Base-by-base conservation (phyloP, 2,797 vertebrate species). In the Brachyalestes nurse region DNA sequence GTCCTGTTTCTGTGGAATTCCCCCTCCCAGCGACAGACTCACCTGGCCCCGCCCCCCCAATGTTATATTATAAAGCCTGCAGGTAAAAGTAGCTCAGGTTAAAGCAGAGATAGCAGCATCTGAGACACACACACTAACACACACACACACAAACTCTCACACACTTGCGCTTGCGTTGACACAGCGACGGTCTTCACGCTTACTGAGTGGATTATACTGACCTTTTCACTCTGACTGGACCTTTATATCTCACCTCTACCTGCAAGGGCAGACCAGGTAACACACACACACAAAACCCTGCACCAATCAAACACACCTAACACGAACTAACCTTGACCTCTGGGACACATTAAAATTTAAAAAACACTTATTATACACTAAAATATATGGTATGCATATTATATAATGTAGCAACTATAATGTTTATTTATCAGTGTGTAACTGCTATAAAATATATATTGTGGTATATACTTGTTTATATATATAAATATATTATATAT, bases 1-100 rank as follows among this genome's bases (percentile, higher is more conserved):
- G 51, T 40, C 65, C 57, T n/a, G 5, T 40, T 83, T 84, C 82
- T 55, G 79, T 93, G 94, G 93, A 95, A 95, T 92, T 94, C 89
- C 93, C 94, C 94, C 83, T 86, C 82, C 42, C 70, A 57, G 61
- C 47, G 51, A 42, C 89, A 84, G 62, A 61, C 87, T 0, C 62
- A 82, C 82, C 80, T 85, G 75, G 34, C 58, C 66, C 61, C n/a
- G 3, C 64, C 61, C 70, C 40, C 9, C 65, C 62, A 28, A 28
- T 28, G 28, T 28, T 28, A 28, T 28, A 28, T 28, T 28, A 28
- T 28, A 90, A 92, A 57, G 13, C 23, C 0, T 1, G 19, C 79
- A 75, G 65, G 73, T 72, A 14, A 57, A 4, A 38, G 60, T 6
- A 14, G 73, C 25, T 83, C 73, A 78, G 42, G 76, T 83, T 75